Evolutionary conservation across 2,113 vertebrate genomes (phyloP).

Genomic region (Solea solea): DNA sequence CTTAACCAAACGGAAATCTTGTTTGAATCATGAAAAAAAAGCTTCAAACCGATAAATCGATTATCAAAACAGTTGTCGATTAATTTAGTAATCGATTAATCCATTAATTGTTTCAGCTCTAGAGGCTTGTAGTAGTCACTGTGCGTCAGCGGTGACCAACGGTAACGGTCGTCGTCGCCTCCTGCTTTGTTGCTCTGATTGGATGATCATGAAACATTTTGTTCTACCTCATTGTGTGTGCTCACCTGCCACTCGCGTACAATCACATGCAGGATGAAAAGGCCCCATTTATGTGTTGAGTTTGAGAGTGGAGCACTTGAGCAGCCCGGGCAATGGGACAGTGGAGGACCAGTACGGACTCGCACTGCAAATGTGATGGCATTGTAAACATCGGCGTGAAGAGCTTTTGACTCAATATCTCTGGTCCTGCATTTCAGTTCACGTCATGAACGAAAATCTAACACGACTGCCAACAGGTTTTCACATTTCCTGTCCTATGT

Average conservation of each 20-base stretch:
- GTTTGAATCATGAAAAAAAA: too few relatives aligned
- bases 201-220: conserved; percentile 63
- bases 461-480: conserved; percentile 31
- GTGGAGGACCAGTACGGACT: conserved; percentile 19
- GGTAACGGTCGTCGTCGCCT: background rate
- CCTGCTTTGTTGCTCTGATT: conserved; percentile 38
- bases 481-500: conserved; percentile 20
- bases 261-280: conserved; percentile 34
- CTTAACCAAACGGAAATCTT: too few relatives aligned
- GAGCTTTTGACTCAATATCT: conserved; percentile 28
- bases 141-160: conserved; percentile 7
- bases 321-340: conserved; percentile 1
- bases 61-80: too few relatives aligned
- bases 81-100: too few relatives aligned
- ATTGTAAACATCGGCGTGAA: conserved; percentile 1
- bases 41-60: too few relatives aligned
- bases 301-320: conserved; percentile 11
- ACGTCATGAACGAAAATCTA: conserved; percentile 13
- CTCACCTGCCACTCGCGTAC: conserved; percentile 57
- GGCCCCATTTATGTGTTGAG: background rate
- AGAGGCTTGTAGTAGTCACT: conserved; percentile 40
- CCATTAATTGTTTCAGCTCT: conserved; percentile 1
- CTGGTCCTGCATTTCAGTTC: conserved; percentile 39
- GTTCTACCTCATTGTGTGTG: conserved; percentile 76
- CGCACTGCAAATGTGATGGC: conserved; percentile 25